phyloP scores from a whole-genome alignment of 2,113 vertebrate species.

The Mesembrinibis cayennensis region DNA sequence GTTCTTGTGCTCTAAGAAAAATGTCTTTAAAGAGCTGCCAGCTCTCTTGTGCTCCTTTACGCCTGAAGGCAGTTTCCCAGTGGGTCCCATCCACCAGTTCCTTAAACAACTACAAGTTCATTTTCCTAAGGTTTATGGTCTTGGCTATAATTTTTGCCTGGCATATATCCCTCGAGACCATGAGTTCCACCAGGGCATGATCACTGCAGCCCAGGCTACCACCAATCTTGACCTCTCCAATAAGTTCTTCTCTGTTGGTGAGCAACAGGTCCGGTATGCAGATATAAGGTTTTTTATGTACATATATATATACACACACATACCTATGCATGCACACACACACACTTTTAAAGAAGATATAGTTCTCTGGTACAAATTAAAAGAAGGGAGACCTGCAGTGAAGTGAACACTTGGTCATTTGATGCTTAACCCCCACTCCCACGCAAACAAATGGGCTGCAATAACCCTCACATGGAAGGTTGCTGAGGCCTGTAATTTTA shows the following conservation, averaged over 20 bases:
- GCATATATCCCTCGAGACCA: not conserved
- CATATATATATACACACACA: not conserved
- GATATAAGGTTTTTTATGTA: not conserved
- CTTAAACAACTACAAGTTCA: not conserved
- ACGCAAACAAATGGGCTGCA: not conserved
- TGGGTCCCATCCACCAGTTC: not conserved
- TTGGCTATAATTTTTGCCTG: not conserved
- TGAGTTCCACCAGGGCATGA: not conserved
- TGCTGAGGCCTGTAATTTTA: not conserved
- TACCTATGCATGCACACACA: not conserved
- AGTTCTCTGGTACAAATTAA: not conserved
- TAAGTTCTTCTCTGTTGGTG: not conserved
- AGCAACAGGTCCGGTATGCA: not conserved
- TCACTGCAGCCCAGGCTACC: not conserved
- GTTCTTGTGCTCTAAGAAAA: not conserved
- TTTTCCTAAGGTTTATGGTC: not conserved
- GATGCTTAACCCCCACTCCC: not conserved
- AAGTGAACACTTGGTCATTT: not conserved
- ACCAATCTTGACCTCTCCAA: not conserved
- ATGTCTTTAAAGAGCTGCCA: not conserved
- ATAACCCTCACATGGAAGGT: not conserved
- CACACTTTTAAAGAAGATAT: not conserved
- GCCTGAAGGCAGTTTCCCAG: not conserved
- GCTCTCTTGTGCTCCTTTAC: not conserved
- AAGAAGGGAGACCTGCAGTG: not conserved